These are phyloP conservation scores for Eupithecia centaureata DNA, from an alignment of 2,888 invertebrate genomes.

Conservation along the genomic window DNA sequence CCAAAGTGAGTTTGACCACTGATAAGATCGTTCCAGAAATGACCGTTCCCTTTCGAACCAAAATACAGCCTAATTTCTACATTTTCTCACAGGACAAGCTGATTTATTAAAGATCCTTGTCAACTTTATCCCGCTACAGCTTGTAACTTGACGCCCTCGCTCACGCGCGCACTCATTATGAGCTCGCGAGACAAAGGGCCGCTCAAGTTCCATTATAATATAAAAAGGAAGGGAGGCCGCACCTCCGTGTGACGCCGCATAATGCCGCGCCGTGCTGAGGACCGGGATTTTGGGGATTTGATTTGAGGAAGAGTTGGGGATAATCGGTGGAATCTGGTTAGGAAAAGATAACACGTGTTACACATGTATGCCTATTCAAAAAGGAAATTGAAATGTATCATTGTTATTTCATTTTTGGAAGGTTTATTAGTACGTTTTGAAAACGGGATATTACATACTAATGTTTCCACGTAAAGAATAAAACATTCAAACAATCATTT, in stretches of 20 bases:
- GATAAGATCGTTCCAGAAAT: no score
- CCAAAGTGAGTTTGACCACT: no score
- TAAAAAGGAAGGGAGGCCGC: conserved; percentile 50
- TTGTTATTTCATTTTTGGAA: not conserved
- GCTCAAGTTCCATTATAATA: conserved; percentile 55
- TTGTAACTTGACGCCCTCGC: conserved; percentile 11
- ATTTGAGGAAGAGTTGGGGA: not conserved
- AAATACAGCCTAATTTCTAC: not conserved
- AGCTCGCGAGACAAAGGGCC: conserved; percentile 54
- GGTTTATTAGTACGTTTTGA: not conserved
- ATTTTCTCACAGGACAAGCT: not conserved
- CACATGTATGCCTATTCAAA: no score
- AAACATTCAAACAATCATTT: not conserved
- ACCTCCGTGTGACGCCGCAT: conserved; percentile 29
- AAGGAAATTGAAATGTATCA: not conserved
- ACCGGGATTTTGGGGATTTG: not conserved
- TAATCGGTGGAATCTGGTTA: not conserved
- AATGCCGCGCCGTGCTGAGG: conserved; percentile 2
- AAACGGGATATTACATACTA: not conserved
- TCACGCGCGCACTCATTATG: conserved; percentile 50
- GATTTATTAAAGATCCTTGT: not conserved
- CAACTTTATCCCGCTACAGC: conserved; percentile 15
- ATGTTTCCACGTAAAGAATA: not conserved
- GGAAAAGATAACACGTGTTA: no score
- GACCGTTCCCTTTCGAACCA: not conserved